Evolutionary conservation across 2,797 vertebrate species (phyloP), one percentile per base, ranked within the genome.

Genomic region (Fratercula arctica): DNA sequence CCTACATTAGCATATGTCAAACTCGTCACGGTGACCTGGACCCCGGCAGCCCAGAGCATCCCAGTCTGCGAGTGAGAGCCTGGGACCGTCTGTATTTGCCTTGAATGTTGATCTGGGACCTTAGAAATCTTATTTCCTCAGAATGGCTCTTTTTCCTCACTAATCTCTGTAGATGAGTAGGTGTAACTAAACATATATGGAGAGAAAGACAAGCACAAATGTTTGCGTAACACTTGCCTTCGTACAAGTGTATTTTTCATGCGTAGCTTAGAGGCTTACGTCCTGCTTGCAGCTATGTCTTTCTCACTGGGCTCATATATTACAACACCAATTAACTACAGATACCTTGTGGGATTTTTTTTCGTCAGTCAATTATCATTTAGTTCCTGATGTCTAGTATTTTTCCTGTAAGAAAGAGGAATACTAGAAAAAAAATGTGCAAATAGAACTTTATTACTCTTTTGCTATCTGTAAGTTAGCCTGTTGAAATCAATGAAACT

Each of bases 1-100:
- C 59, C 63, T 91, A 48, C 35, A 35, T 90, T 92, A 93, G 45
- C 85, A 72, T 78, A 77, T 50, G 82, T 63, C 84, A 89, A 43
- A 74, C 45, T 68, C 2, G 0, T 67, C 48, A 37, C 0, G 0
- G 72, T 45, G 68, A 83, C 77, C 83, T 76, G 69, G 41, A 53
- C 63, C 43, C 28, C 0, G 1, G 28, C 37, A 89, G 12, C 73
- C 45, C 64, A 57, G 45, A 68, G 51, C 51, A 19, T 15, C 0
- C 0, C 68, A 84, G 46, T 16, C 73, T 69, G 29, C 0, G 11
- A 77, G 29, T 0, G 11, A 77, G 53, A 74, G 31, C 39, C n/a
- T 48, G 66, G 12, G 28, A 26, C 79, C 74, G 20, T 29, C 50
- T 75, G 13, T 57, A 16, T 89, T 75, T 86, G 73, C 64, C 54